A percentile compares a stretch with the other conserved stretches of the same genome.
These are phyloP conservation scores for Pegoplata infirma DNA, from an alignment of 2,888 invertebrate species.

Conservation along the genomic window DNA sequence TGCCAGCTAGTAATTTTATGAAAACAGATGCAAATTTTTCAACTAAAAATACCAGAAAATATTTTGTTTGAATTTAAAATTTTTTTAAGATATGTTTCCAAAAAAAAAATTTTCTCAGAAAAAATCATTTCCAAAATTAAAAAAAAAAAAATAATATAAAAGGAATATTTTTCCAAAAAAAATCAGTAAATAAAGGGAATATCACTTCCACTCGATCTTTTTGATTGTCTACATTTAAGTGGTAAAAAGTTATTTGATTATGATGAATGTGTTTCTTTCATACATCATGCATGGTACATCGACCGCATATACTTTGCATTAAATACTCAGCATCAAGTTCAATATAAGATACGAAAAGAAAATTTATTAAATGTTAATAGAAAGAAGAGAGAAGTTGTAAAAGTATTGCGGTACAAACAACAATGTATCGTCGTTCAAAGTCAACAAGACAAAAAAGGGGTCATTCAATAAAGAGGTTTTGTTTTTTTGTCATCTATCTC, in stretches of 20 bases:
- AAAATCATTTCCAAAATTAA: not conserved
- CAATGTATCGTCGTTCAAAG: slow-evolving; percentile 16
- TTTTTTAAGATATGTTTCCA: not conserved
- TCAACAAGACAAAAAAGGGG: slow-evolving; percentile 15
- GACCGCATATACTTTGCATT: slow-evolving; percentile 12
- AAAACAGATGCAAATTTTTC: no score
- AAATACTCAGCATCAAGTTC: slow-evolving; percentile 30
- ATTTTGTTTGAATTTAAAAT: no score
- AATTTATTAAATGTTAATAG: not conserved
- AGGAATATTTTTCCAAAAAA: not conserved
- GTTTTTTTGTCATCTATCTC: slow-evolving; percentile 30
- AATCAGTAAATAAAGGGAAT: not conserved
- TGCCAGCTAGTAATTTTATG: no score
- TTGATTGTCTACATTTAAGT: slow-evolving; percentile 7
- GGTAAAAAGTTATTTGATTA: slow-evolving; percentile 30
- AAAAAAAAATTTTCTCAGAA: no score
- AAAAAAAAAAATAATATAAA: slow-evolving; percentile 16
- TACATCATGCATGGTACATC: slow-evolving; percentile 35
- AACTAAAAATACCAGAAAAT: no score
- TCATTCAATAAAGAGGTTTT: slow-evolving; percentile 32
- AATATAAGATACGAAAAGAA: slow-evolving; percentile 10
- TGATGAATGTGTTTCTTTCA: slow-evolving; percentile 32
- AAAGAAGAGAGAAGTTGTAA: not conserved
- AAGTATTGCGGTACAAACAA: slow-evolving; percentile 16
- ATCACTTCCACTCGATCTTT: slow-evolving; percentile 28